Conservation (phyloP, 2,888 invertebrate genomes). For the Macropis europaea region DNA sequence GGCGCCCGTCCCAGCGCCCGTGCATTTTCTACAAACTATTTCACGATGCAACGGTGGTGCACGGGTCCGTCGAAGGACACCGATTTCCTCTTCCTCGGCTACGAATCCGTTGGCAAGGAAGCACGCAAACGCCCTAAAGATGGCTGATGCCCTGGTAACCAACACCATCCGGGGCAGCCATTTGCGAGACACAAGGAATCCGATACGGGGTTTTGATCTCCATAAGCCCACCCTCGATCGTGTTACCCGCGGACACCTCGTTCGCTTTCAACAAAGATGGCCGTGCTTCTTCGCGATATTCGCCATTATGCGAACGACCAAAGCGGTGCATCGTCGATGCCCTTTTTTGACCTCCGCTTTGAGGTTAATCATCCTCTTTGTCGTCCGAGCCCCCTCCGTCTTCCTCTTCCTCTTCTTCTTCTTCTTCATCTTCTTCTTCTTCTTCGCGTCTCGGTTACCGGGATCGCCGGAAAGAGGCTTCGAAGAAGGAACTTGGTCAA, state of each 20-base stretch:
- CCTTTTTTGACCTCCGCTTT: slow-evolving; percentile 57
- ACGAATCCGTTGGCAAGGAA: slow-evolving; percentile 58
- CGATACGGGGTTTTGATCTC: slow-evolving; percentile 78
- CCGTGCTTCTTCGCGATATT: slow-evolving; percentile 61
- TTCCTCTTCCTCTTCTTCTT: no score
- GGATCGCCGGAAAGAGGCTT: slow-evolving; percentile 37
- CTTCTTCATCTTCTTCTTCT: slow-evolving; percentile 12
- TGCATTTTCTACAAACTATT: not conserved
- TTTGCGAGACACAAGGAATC: slow-evolving; percentile 76
- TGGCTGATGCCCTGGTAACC: slow-evolving; percentile 77
- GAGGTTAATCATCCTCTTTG: slow-evolving; percentile 67
- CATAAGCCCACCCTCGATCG: slow-evolving; percentile 79
- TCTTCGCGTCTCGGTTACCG: slow-evolving; percentile 18
- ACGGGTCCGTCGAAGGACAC: not conserved
- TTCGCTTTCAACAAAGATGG: slow-evolving; percentile 64
- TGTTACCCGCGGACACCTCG: slow-evolving; percentile 74
- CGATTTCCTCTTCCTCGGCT: not conserved
- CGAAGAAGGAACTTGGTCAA: slow-evolving; percentile 39
- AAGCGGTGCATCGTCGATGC: slow-evolving; percentile 47
- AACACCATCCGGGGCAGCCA: slow-evolving; percentile 77
- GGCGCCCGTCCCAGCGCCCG: not conserved
- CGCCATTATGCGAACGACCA: slow-evolving; percentile 59
- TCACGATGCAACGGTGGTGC: not conserved
- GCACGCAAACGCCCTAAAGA: slow-evolving; percentile 75
- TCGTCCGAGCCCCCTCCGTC: slow-evolving; percentile 50